phyloP scores from a whole-genome alignment of 2,888 invertebrate genomes.

The Hoplodrina ambigua region DNA sequence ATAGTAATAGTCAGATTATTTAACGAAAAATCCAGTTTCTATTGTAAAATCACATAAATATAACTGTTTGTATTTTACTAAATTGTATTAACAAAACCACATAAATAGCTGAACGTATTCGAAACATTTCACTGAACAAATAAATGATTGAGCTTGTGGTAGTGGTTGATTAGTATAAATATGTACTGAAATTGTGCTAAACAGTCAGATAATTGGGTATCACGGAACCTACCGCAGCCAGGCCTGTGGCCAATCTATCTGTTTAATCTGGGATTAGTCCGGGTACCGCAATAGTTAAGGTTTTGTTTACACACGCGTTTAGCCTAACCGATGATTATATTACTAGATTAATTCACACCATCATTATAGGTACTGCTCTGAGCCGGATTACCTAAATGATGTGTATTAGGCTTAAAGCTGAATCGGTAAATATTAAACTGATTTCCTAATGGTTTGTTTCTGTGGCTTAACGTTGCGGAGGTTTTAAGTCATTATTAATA shows the following conservation, averaged over 20 bases:
- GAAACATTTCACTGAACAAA: slow-evolving; percentile 23
- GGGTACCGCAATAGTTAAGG: slow-evolving; percentile 46
- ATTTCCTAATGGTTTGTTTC: neutral
- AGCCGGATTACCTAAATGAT: slow-evolving; percentile 56
- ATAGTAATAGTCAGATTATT: too few species aligned
- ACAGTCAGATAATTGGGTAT: slow-evolving; percentile 59
- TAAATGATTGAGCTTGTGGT: slow-evolving; percentile 43
- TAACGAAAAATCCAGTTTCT: too few species aligned
- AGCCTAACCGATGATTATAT: slow-evolving; percentile 55
- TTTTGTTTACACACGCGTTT: slow-evolving; percentile 56
- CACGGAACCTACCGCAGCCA: slow-evolving; percentile 46
- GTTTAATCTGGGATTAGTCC: slow-evolving; percentile 54
- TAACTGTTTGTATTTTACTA: neutral
- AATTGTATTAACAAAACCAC: neutral
- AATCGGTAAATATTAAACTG: slow-evolving; percentile 1
- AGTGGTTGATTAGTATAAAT: slow-evolving; percentile 63
- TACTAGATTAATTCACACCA: slow-evolving; percentile 51
- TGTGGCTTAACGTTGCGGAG: neutral
- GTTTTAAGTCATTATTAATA: neutral
- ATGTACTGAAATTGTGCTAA: slow-evolving; percentile 56
- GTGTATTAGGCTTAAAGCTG: slow-evolving; percentile 22
- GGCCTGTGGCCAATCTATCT: slow-evolving; percentile 45
- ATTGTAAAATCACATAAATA: neutral
- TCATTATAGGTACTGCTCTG: slow-evolving; percentile 38
- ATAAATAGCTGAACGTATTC: neutral